Evolutionary conservation across 2,888 invertebrate genomes (phyloP), one percentile per base, ranked within the genome.

Genomic region (Heliconius erato): DNA sequence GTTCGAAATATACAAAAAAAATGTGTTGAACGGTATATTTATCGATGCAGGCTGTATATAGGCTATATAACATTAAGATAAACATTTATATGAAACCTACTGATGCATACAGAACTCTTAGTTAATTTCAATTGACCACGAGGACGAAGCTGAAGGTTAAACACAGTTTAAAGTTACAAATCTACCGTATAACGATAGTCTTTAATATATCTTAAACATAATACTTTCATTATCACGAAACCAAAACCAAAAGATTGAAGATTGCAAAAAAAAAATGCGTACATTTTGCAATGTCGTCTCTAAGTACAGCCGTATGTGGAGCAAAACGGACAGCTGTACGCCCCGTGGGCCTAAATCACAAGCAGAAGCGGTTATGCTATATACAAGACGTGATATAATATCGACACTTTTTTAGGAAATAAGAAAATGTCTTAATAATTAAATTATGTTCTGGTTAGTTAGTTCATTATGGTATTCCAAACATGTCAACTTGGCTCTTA

Each of bases 291-390:
- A 94, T 92, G 90, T 92, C 91, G 85, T 85, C 86, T 77, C 84
- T 88, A 87, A 90, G 91, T 90, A 84, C 83, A 88, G 88, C 86
- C 87, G 91, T 94, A 94, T 94, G 91, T 94, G 92, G 94, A 94
- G 94, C 94, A 93, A 90, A 91, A 91, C 93, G 90, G 88, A 89
- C 87, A 84, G 87, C 87, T 88, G 86, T 87, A 86, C 88, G 83
- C 74, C 59, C 74, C 79, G 12, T 44, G 79, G 86, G 84, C 72
- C 1, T 76, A 87, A 86, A 71, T 80, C 19, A 82, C 9, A 81
- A 79, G 85, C 67, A 44, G 32, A 12, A 65, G 76, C 82, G 76
- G 67, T 63, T 63, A 63, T 63, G 3, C 44, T 44, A 44, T 14
- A 44, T 54, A 19, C 19, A 54, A 54, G 3, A 54, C 2, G 19